Percentiles rank a stretch among this genome's conserved stretches.
phyloP scores from a whole-genome alignment of 2,113 vertebrate species.

The Camarhynchus parvulus region DNA sequence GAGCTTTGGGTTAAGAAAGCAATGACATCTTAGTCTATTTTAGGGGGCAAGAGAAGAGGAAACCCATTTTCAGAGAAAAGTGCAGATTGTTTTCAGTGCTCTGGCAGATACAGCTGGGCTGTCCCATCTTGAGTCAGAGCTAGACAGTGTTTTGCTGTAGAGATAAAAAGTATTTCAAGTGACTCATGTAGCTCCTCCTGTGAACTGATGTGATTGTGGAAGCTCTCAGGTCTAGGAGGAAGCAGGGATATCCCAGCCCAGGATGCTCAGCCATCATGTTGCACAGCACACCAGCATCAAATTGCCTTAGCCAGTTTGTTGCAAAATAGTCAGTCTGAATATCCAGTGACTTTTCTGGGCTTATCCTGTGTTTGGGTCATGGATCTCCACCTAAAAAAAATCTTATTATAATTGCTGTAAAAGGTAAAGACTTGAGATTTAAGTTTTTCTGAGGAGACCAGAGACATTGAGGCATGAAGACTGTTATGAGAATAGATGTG shows the following conservation, averaged over 20 bases:
- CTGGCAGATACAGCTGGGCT: not conserved
- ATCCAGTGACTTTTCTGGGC: not conserved
- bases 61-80: not conserved
- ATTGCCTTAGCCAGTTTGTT: not conserved
- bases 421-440: not conserved
- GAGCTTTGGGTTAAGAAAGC: slow-evolving; percentile 38
- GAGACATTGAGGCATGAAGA: not conserved
- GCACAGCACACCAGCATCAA: not conserved
- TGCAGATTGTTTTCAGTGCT: not conserved
- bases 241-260: not conserved
- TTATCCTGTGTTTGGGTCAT: not conserved
- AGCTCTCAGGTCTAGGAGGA: not conserved
- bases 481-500: not conserved
- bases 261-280: not conserved
- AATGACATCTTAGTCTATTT: slow-evolving; percentile 12
- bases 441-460: not conserved
- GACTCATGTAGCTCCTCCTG: not conserved
- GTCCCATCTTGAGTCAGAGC: not conserved
- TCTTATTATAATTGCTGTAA: not conserved
- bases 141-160: not conserved
- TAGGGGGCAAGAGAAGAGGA: not conserved
- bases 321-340: not conserved
- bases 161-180: not conserved
- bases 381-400: not conserved
- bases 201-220: not conserved